Conservation (phyloP, 2,113 vertebrate genomes). For the Brachyhypopomus occidentalis region DNA sequence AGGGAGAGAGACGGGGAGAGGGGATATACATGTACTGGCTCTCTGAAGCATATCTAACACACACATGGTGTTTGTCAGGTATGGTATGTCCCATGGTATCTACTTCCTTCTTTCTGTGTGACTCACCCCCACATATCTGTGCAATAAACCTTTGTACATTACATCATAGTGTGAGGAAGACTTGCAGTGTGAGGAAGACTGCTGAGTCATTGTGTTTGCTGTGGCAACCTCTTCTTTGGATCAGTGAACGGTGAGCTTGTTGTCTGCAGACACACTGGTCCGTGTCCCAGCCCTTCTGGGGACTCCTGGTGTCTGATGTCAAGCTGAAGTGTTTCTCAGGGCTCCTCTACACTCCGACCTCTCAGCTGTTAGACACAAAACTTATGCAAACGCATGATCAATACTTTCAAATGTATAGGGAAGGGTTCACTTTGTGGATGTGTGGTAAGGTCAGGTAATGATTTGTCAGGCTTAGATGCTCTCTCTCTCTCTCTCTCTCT, state of each 20-base stretch:
- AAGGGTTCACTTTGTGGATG: neutral
- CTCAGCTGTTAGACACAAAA: neutral
- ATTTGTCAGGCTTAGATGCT: neutral
- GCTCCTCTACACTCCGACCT: neutral
- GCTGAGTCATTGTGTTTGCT: too few species aligned
- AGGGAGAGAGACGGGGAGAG: too few species aligned
- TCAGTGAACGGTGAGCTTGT: too few species aligned
- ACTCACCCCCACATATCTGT: too few species aligned
- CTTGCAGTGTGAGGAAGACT: too few species aligned
- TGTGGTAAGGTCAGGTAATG: constrained; percentile 24
- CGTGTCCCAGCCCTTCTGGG: neutral
- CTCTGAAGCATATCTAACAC: neutral
- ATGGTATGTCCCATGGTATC: neutral
- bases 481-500: too few species aligned
- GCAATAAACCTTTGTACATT: too few species aligned
- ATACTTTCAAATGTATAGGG: neutral
- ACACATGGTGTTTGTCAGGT: neutral
- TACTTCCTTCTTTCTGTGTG: neutral
- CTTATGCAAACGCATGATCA: neutral
- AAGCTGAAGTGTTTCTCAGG: neutral
- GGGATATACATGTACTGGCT: too few species aligned
- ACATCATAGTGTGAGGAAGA: too few species aligned
- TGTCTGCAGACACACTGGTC: neutral
- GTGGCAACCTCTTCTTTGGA: too few species aligned
- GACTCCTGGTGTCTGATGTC: constrained; percentile 7